Evolutionary conservation across 2,113 vertebrate species (phyloP).

Genomic region (Coturnix japonica): DNA sequence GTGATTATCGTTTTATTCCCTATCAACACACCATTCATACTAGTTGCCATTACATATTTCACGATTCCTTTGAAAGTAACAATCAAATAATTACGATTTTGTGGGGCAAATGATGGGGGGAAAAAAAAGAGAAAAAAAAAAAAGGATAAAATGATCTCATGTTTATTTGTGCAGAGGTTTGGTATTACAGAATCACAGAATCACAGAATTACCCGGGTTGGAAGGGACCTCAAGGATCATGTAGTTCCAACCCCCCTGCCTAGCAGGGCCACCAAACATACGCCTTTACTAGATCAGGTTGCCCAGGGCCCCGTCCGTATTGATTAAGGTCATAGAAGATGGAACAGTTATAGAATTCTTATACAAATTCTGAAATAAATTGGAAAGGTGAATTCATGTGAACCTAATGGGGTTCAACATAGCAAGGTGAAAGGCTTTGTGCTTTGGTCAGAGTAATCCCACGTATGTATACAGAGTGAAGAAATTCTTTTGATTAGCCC

Average conservation of each 20-base stretch:
- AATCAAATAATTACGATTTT: not conserved
- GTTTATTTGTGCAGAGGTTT: not conserved
- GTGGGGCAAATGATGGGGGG: not conserved
- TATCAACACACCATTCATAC: not conserved
- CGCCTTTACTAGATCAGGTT: too few relatives aligned
- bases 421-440: too few relatives aligned
- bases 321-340: not conserved
- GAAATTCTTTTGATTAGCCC: too few relatives aligned
- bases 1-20: conserved; percentile 33
- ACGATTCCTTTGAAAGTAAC: not conserved
- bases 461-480: too few relatives aligned
- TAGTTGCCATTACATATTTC: not conserved
- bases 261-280: too few relatives aligned
- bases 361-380: not conserved
- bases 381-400: not conserved
- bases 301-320: too few relatives aligned
- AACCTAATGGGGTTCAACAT: too few relatives aligned
- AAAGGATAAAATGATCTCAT: not conserved
- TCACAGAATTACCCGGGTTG: too few relatives aligned
- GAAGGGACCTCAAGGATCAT: too few relatives aligned
- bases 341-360: not conserved
- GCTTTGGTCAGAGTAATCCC: too few relatives aligned
- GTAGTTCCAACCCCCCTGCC: too few relatives aligned
- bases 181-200: too few relatives aligned
- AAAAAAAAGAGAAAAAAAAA: not conserved